Conservation (phyloP, 2,797 vertebrate species). For the Poecilia velifera region DNA sequence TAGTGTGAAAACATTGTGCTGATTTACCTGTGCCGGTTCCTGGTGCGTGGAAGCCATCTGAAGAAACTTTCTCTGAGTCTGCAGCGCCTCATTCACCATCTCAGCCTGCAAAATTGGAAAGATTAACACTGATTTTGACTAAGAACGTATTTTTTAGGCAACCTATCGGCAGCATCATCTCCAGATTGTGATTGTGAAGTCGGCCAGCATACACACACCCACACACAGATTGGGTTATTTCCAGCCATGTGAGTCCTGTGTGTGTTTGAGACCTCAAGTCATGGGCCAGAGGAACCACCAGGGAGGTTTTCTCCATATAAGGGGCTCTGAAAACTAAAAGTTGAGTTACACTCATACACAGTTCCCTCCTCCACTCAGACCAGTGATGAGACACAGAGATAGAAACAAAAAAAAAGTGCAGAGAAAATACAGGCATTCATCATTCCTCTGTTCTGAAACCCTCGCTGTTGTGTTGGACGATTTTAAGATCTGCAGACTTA, state of each 20-base stretch:
- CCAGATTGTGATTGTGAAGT: slow-evolving; percentile 8
- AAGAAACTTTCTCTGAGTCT: slow-evolving; percentile 89
- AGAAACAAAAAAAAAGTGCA: slow-evolving; percentile 22
- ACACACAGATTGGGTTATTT: slow-evolving; percentile 30
- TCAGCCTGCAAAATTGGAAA: slow-evolving; percentile 84
- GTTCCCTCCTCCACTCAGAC: slow-evolving; percentile 17
- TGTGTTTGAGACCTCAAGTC: slow-evolving; percentile 63
- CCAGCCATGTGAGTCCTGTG: slow-evolving; percentile 62
- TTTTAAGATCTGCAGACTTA: slow-evolving; percentile 48
- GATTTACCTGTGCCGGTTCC: slow-evolving; percentile 88
- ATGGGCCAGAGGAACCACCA: slow-evolving; percentile 71
- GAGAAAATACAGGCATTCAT: slow-evolving; percentile 25
- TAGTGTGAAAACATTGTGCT: not conserved
- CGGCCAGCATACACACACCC: slow-evolving; percentile 17
- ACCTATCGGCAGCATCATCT: not conserved
- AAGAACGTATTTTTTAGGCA: not conserved
- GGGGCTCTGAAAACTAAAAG: slow-evolving; percentile 61
- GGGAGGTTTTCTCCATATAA: slow-evolving; percentile 78
- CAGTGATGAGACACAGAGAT: slow-evolving; percentile 51
- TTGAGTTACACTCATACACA: slow-evolving; percentile 15
- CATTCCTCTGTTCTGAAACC: slow-evolving; percentile 25
- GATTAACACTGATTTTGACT: slow-evolving; percentile 5
- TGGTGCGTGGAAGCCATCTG: slow-evolving; percentile 88
- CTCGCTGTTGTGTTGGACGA: slow-evolving; percentile 30
- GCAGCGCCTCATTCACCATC: slow-evolving; percentile 91